Base-by-base conservation (phyloP, 2,888 invertebrate species). In the Periphyllus acericola region DNA sequence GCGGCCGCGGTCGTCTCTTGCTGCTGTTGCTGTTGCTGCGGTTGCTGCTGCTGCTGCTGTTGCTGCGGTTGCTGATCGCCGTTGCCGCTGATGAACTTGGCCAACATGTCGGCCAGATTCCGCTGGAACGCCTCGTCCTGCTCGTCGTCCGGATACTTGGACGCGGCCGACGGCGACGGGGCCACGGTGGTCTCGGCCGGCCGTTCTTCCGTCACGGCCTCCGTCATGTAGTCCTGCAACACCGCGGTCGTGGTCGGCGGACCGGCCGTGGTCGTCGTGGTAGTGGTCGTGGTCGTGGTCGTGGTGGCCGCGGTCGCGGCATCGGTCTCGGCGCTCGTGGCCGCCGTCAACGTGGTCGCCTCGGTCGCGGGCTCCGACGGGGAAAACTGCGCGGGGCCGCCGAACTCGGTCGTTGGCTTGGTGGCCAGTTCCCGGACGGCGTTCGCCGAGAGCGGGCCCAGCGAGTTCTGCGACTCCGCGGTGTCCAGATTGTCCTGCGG, bases 391-490 rank as follows among this genome's bases (percentile, higher is more conserved):
- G n/a, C n/a, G n/a, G 88, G 60, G 19, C 25, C 17, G 32, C 74
- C 80, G 19, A 36, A n/a, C 14, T 68, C 83, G 46, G 76, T 21
- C 1, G 66, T 66, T 9, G 89, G 72, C 40, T 89, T 89, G 25
- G 88, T 88, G 14, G 74, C 88, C 6, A 78, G n/a, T 17, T 89
- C 71, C 17, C 82, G 89, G 40, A 90, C 89, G 3, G 90, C 89
- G 78, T 90, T 90, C 11, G 89, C 90, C 55, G 90, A 89, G 0
- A 90, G 76, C 14, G 89, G 89, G n/a, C 90, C 94, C 55, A 95
- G 29, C 32, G 87, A 93, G 90, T 94, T 95, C 91, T 96, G 96
- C 0, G 96, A 96, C 91, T 96, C 96, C 0, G 96, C 96, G 0
- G 94, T 94, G 90, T 96, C 96, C 83, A 96, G 94, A 40, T 94